Conservation (phyloP, 2,113 vertebrate genomes). For the Morone saxatilis region DNA sequence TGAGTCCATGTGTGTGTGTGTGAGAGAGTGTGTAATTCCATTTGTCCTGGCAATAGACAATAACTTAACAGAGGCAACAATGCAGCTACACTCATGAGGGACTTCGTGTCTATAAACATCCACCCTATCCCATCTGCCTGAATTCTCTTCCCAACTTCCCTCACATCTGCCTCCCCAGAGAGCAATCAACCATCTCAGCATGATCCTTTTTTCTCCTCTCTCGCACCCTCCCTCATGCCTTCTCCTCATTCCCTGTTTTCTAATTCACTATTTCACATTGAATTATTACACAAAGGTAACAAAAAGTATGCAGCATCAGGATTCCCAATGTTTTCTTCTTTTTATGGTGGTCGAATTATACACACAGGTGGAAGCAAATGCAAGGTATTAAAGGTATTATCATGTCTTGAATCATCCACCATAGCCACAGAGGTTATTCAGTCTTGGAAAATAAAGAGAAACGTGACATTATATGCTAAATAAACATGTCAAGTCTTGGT, state of each 20-base stretch:
- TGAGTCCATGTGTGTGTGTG: background rate
- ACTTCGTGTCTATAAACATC: conserved; percentile 38
- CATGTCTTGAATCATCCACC: background rate
- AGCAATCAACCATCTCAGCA: conserved; percentile 62
- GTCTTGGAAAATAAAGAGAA: background rate
- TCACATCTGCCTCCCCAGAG: conserved; percentile 63
- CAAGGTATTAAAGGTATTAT: background rate
- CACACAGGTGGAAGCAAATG: background rate
- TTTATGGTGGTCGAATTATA: background rate
- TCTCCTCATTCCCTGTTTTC: background rate
- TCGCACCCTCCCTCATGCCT: conserved; percentile 2
- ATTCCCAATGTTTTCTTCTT: background rate
- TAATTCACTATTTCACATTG: background rate
- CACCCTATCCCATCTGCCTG: conserved; percentile 65
- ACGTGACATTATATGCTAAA: background rate
- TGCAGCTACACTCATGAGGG: conserved; percentile 10
- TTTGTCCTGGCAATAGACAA: conserved; percentile 18
- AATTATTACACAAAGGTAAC: background rate
- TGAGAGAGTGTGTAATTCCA: conserved; percentile 14
- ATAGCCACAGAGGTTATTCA: background rate
- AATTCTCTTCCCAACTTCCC: conserved; percentile 34
- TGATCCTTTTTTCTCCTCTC: conserved; percentile 48
- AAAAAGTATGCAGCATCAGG: background rate
- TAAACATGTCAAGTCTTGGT: background rate
- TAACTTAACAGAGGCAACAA: conserved; percentile 54